Conservation (phyloP, 2,797 vertebrate genomes). For the Schizopygopsis malacanthus region DNA sequence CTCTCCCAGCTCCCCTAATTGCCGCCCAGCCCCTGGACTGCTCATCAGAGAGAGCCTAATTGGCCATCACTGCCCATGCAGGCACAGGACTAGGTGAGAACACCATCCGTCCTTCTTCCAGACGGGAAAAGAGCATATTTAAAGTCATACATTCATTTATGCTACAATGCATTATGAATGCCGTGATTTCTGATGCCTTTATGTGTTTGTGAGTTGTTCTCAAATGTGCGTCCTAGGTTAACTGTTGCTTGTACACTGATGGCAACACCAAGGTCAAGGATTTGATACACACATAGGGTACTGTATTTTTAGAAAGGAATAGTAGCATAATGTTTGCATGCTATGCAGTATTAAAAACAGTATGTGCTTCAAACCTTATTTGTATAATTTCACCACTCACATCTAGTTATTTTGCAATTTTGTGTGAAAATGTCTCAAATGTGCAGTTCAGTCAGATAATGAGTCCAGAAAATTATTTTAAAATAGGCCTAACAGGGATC, state of each 20-base stretch:
- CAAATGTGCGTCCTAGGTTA: neutral
- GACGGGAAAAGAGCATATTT: conserved; percentile 68
- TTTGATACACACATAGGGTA: neutral
- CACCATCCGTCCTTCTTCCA: conserved; percentile 27
- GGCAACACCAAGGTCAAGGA: neutral
- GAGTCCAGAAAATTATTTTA: neutral
- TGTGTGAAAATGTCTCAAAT: neutral
- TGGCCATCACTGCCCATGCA: conserved; percentile 80
- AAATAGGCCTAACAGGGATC: neutral
- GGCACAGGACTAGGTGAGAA: conserved; percentile 68
- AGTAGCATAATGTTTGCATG: neutral
- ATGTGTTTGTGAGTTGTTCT: neutral
- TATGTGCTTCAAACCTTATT: neutral
- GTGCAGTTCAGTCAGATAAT: neutral
- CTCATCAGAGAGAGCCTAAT: conserved; percentile 81
- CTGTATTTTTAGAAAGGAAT: neutral
- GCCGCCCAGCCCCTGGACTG: conserved; percentile 71
- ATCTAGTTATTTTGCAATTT: neutral
- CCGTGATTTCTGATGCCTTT: conserved; percentile 60
- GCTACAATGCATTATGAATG: conserved; percentile 74
- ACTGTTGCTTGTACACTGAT: neutral
- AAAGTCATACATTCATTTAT: conserved; percentile 75
- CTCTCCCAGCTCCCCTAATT: conserved; percentile 77
- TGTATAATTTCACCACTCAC: neutral
- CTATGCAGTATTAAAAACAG: neutral